Conservation (phyloP, 1,140 invertebrate species). For the Sipha flava region DNA sequence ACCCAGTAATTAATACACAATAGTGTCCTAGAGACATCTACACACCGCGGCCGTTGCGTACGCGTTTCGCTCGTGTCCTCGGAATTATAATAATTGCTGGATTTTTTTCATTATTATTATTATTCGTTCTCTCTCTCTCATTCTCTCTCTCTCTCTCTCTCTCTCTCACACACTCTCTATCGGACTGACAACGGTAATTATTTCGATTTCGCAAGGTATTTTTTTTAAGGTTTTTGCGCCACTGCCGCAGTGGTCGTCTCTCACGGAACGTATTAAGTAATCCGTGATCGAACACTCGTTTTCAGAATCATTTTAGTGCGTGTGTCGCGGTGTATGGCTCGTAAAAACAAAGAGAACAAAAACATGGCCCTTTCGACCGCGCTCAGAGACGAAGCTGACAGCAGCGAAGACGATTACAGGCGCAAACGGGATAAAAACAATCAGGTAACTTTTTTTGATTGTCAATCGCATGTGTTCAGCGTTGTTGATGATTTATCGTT, state of each 20-base stretch:
- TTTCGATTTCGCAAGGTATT: not conserved
- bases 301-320: not conserved
- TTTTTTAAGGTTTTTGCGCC: not conserved
- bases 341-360: conserved; percentile 45
- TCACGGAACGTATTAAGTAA: not conserved
- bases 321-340: conserved; percentile 43
- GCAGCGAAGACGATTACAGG: conserved; percentile 69
- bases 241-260: not conserved
- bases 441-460: conserved; percentile 48
- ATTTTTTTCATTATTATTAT: no score
- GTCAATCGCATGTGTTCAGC: no score
- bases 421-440: conserved; percentile 75
- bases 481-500: not conserved
- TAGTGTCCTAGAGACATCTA: conserved; percentile 22
- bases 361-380: conserved; percentile 41
- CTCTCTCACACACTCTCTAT: no score
- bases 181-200: no score
- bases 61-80: conserved; percentile 22
- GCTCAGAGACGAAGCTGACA: conserved; percentile 47
- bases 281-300: not conserved
- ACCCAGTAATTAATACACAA: conserved; percentile 30
- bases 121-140: no score
- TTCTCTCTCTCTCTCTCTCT: no score
- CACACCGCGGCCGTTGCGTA: not conserved
- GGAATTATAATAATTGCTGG: conserved; percentile 19